Evolutionary conservation across 2,888 invertebrate species (phyloP), one percentile per base, ranked within the genome.

Genomic region (Eupsilia transversa): DNA sequence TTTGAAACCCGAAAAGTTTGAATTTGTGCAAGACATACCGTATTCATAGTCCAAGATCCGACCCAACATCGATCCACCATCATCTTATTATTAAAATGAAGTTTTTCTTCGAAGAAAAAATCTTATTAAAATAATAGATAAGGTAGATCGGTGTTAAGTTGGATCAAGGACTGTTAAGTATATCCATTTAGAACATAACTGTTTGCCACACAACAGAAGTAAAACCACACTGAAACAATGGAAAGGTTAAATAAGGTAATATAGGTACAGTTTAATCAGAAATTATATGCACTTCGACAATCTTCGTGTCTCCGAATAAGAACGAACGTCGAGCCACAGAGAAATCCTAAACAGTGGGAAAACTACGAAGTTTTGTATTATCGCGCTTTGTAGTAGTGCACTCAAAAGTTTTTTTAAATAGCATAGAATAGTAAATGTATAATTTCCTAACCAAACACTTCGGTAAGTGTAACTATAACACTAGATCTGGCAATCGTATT

Each of bases 181-280:
- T 80, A 63, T 23, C 76, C 65, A 57, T 86, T 83, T 7, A 88
- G 4, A 0, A 91, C 89, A 60, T 89, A 92, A 72, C 91, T 93
- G 75, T 92, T 93, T 6, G 89, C 91, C 12, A 93, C 91, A 5
- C 76, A 69, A 23, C 92, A 82, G 79, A 92, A 93, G 80, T 94
- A 93, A n/a, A 90, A 76, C 93, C 93, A 93, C 38, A 90, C 94
- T 94, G 92, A 60, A 93, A 93, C 66, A 84, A 89, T 79, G 60
- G 2, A 63, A 61, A 43, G 1, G 73, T 64, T 46, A 54, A 10
- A 14, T 6, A 23, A 54, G 33, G 2, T 46, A 38, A 9, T 59
- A 4, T 30, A 63, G 12, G 3, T 20, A 63, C 61, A 27, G 20
- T 63, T 20, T 12, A 63, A 12, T 5, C 12, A 63, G 41, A 27